Base-by-base conservation (phyloP, 2,113 vertebrate species). In the Paramisgurnus dabryanus region DNA sequence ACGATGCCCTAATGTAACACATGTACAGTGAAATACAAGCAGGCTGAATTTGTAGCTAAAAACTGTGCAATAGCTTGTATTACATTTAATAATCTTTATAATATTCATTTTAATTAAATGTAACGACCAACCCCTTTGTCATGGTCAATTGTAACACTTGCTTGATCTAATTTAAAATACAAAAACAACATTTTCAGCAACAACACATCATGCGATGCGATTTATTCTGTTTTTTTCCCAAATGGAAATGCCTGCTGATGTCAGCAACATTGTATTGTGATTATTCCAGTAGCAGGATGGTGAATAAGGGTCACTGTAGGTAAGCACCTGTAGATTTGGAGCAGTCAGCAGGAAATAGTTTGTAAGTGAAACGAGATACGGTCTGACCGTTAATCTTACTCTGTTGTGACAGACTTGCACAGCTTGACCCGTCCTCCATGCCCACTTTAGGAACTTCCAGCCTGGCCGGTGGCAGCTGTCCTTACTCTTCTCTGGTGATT, bases 401-500 rank as follows among this genome's bases (percentile, higher is more conserved):
- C 79, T 34, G 45, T 27, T 50, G 82, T 78, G 86, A 86, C 84
- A 85, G 86, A 85, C 85, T 73, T 61, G 57, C 84, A 34, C 82
- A 83, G 83, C 76, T 18, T 27, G 83, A 65, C n/a, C 22, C 4
- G 34, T 60, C 60, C n/a, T 83, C 45, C 40, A 41, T 82, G 81
- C 81, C 81, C 80, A 80, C 80, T 50, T 53, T 7, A 65, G 64
- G 47, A 72, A 65, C 60, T 9, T 27, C 55, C 15, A 49, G 83
- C 15, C 77, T 78, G 79, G 53, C 74, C 27, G 47, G 76, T 79
- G 79, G 70, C 87, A 88, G 81, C 87, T 88, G 84, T 72, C 86
- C 72, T 50, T 78, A 68, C 81, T 78, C 73, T 47, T 80, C 69
- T 82, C 58, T 17, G 67, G 53, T 78, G 73, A 63, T 64, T 68